Percentiles rank a stretch among this genome's conserved stretches.
Evolutionary conservation across 2,113 vertebrate genomes (phyloP).

Genomic region (Zosterops lateralis): DNA sequence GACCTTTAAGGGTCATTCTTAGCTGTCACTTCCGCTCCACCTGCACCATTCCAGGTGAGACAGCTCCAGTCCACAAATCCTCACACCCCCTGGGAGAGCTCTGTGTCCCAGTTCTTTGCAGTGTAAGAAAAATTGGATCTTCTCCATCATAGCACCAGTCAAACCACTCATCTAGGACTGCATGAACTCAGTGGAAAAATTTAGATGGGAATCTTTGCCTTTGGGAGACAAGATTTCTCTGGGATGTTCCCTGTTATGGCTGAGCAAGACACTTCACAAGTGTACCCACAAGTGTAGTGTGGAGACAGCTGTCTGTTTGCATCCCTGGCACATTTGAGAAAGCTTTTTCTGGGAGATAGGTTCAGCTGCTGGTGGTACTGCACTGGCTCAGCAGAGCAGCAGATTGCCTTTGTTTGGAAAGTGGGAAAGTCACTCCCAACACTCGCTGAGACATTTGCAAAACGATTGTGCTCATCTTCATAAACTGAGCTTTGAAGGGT

Average conservation of each 20-base stretch:
- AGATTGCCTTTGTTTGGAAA: constrained; percentile 26
- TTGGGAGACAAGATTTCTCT: not conserved
- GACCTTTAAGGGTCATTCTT: not conserved
- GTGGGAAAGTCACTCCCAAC: not conserved
- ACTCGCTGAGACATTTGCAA: not conserved
- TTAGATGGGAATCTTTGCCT: not conserved
- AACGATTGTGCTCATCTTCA: not conserved
- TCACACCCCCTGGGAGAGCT: not conserved
- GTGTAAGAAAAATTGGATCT: not conserved
- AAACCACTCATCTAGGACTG: not conserved
- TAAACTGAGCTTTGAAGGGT: not conserved
- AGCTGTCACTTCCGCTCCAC: not conserved
- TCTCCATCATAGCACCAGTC: not conserved
- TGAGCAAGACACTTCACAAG: not conserved
- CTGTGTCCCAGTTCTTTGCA: not conserved
- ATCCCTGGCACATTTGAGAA: not conserved
- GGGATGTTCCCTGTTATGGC: not conserved
- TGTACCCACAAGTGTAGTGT: not conserved
- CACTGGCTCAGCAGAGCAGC: not conserved
- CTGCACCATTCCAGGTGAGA: not conserved
- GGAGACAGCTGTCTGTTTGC: not conserved
- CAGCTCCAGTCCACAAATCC: not conserved
- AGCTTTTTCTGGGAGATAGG: not conserved
- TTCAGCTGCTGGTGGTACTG: not conserved
- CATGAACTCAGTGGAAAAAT: not conserved